Base-by-base conservation (phyloP, 2,113 vertebrate species). In the Phoenicopterus ruber region DNA sequence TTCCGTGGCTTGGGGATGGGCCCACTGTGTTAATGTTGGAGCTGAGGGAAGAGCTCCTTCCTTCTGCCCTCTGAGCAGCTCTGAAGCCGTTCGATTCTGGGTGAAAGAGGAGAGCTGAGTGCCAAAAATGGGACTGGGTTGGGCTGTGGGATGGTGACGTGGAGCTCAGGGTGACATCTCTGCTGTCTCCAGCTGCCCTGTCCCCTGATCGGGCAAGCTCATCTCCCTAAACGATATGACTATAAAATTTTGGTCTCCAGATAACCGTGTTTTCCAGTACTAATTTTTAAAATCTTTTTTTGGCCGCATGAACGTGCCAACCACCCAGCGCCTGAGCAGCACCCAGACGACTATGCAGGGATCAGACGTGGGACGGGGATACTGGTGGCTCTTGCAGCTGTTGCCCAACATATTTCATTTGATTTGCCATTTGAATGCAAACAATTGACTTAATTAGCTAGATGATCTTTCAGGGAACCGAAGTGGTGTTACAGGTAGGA, bases 401-500 rank as follows among this genome's bases (percentile, higher is more conserved):
- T 57, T 67, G 44, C 82, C 44, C 58, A 11, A 24, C 0, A 2
- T 10, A 7, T 58, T 71, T 70, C 1, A 40, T 80, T 86, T 91
- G 28, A 81, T 74, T 54, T 59, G 32, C 36, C 58, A 22, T 57
- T 62, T 49, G 57, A 61, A 78, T 55, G 86, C 90, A 92, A 93
- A 91, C 77, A 76, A 38, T 47, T 12, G 6, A 42, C 38, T 81
- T 94, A 70, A 90, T 94, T 81, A 86, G 87, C 69, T 15, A 5
- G 40, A 54, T 49, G 79, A 34, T 72, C 49, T 86, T 86, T 10
- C 50, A 73, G 55, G 76, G 63, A 93, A 63, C 31, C 26, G 16
- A 80, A 88, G 61, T 15, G 72, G 8, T 81, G 69, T 44, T 61
- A 29, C 32, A 81, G 80, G 88, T 88, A 74, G 88, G 86, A 90